Conservation (phyloP, 2,113 vertebrate genomes). For the Calidris pugnax region DNA sequence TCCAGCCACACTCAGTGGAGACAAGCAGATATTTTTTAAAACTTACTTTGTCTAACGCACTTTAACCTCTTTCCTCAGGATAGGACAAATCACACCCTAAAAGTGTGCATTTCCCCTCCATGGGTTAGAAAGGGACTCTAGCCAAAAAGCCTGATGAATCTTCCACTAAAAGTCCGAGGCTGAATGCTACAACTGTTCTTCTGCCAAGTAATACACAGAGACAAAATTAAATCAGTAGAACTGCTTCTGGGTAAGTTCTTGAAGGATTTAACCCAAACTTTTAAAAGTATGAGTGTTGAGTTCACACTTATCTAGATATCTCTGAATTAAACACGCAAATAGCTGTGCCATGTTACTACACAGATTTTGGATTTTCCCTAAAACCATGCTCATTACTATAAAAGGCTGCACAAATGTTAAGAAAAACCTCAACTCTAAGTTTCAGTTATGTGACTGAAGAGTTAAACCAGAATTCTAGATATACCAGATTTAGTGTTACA, state of each 20-base stretch:
- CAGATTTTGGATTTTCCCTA: not conserved
- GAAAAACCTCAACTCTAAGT: not conserved
- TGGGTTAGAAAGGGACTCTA: not conserved
- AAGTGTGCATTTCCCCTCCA: not conserved
- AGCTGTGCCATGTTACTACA: not conserved
- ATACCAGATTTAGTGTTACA: not conserved
- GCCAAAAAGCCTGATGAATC: not conserved
- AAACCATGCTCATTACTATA: not conserved
- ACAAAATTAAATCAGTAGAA: not conserved
- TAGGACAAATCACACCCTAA: not conserved
- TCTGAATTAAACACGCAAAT: not conserved
- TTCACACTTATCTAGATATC: not conserved
- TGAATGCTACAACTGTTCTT: conserved; percentile 17
- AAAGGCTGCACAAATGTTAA: not conserved
- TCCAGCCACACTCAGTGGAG: not conserved
- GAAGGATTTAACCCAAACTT: not conserved
- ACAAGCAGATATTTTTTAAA: not conserved
- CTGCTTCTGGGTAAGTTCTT: not conserved
- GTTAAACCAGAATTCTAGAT: not conserved
- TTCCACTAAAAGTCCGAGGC: not conserved
- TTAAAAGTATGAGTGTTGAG: not conserved
- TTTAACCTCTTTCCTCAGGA: not conserved
- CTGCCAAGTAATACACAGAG: conserved; percentile 10
- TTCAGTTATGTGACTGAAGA: not conserved
- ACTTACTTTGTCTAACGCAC: not conserved